phyloP scores from a whole-genome alignment of 2,888 invertebrate genomes.

The Platycnemis pennipes region DNA sequence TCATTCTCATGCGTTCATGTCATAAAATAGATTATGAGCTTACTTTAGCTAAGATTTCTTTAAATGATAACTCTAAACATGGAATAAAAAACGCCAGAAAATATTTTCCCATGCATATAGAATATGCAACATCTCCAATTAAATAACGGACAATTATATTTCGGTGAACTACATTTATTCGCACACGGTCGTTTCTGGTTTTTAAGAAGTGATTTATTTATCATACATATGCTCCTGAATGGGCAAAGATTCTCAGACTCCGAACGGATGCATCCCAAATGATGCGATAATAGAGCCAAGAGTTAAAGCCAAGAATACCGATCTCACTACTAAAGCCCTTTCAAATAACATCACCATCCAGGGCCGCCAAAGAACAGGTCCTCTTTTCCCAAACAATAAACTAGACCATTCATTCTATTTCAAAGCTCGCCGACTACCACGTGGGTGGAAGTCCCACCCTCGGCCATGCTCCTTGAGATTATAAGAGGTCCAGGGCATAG shows the following conservation, averaged over 20 bases:
- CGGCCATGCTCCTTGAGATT: slow-evolving; percentile 27
- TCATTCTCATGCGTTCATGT: too few species aligned
- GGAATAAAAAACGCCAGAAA: too few species aligned
- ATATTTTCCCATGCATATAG: too few species aligned
- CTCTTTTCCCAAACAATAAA: neutral
- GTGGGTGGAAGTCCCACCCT: slow-evolving; percentile 5
- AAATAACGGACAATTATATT: too few species aligned
- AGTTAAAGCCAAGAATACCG: neutral
- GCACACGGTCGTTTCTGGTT: neutral
- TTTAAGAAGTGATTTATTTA: neutral
- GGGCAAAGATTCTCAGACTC: neutral
- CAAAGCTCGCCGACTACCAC: slow-evolving; percentile 28
- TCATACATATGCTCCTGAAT: neutral
- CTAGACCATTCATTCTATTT: slow-evolving; percentile 34
- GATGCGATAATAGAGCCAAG: neutral
- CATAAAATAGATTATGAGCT: too few species aligned
- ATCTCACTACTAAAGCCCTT: neutral
- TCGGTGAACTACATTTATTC: too few species aligned
- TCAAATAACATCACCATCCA: neutral
- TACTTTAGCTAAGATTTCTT: too few species aligned
- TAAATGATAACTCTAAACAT: too few species aligned
- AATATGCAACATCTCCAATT: too few species aligned
- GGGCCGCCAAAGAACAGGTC: neutral
- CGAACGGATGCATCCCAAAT: neutral
- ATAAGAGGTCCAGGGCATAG: neutral